Base-by-base conservation (phyloP, 2,113 vertebrate species). In the Hyperopisus bebe region DNA sequence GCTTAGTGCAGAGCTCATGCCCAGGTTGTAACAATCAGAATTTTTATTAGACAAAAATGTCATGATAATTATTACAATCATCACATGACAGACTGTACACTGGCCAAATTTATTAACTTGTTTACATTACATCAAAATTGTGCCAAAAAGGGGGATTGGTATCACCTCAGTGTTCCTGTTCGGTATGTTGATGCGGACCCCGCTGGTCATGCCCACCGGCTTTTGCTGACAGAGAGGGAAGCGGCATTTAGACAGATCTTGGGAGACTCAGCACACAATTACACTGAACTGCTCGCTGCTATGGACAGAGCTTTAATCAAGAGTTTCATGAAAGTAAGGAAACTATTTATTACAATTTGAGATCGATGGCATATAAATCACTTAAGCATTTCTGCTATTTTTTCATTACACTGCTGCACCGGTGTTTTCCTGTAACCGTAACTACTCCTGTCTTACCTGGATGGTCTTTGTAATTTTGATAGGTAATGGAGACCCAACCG, bases 391-490 rank as follows among this genome's bases (percentile, higher is more conserved):
- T 21, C 19, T 47, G 24, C 9, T 10, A n/a, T 47, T 46, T 46
- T 47, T n/a, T 27, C 3, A 44, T 24, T 10, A 84, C 9, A 83
- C 3, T 47, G 15, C 17, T 4, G 44, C 39, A 47, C 7, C 1
- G 9, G 19, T 8, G 44, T 66, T 62, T 19, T 11, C 24, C 19
- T 44, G 35, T 35, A 88, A 80, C n/a, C 9, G 2, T 24, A 88
- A 62, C 7, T 48, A 13, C 48, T 50, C 19, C 1, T 35, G 11
- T 5, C 92, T 91, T 92, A 98, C 98, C 96, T 99, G 98, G 90
- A 99, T 98, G 89, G 98, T 99, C 95, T 99, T 99, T 90, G 98
- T 99, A 94, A 99, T 98, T 92, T 99, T 99, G 90, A 99, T 11
- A 0, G 96, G 95, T 27, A 96, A 95, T 42, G 94, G 93, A 0